These are phyloP conservation scores for Teinopalpus imperialis DNA, from an alignment of 2,888 invertebrate species.

Conservation along the genomic window DNA sequence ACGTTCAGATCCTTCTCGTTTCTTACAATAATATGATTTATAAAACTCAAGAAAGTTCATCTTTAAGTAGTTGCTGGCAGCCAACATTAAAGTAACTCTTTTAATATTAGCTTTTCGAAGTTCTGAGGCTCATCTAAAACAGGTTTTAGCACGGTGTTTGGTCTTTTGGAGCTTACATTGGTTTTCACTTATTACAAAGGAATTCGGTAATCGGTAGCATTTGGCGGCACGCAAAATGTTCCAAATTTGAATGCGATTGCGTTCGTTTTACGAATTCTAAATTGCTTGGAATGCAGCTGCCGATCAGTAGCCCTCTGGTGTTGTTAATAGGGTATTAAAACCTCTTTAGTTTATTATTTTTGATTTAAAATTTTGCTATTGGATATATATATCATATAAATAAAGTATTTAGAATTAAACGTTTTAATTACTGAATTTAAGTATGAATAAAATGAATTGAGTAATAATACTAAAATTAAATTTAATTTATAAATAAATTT, in stretches of 20 bases:
- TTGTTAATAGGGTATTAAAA: conserved; percentile 7
- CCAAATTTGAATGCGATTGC: conserved; percentile 40
- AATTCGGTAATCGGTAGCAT: conserved; percentile 66
- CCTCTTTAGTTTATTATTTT: not conserved
- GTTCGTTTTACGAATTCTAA: conserved; percentile 44
- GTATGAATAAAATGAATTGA: no score
- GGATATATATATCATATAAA: no score
- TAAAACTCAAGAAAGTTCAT: not conserved
- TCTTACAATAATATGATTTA: conserved; percentile 1
- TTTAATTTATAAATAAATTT: no score
- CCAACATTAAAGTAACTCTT: no score
- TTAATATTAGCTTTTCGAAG: no score
- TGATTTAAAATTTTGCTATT: conserved; percentile 1
- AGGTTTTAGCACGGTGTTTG: no score
- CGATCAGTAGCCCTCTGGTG: conserved; percentile 40
- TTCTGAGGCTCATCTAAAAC: no score
- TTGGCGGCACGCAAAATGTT: conserved; percentile 43
- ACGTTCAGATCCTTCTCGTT: conserved; percentile 1
- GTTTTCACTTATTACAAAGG: conserved; percentile 39
- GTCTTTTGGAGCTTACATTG: conserved; percentile 29
- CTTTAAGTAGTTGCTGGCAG: no score
- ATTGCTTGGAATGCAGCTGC: conserved; percentile 53
- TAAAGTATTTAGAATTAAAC: no score
- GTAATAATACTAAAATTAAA: no score
- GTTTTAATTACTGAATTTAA: no score